These are phyloP conservation scores for Ornithoptera priamus DNA, from an alignment of 2,888 invertebrate species.

Conservation along the genomic window DNA sequence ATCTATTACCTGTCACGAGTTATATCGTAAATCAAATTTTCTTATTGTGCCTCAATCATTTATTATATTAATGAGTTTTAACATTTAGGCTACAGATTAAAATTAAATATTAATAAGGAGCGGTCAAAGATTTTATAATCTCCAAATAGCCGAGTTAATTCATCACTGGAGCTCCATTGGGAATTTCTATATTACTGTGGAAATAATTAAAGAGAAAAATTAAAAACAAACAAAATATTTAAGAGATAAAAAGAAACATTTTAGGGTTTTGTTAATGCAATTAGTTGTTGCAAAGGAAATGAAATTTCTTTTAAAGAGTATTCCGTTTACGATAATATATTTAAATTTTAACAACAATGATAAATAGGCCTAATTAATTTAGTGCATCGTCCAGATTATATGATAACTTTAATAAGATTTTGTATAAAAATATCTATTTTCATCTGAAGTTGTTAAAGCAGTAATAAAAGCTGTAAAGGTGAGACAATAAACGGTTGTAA, in stretches of 20 bases:
- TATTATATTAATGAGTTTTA: neutral
- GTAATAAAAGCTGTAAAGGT: too few relatives aligned
- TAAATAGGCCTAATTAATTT: neutral
- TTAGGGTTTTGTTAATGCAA: neutral
- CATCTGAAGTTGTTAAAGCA: too few relatives aligned
- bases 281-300: neutral
- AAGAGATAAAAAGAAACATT: neutral
- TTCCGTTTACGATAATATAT: neutral
- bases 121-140: conserved; percentile 28
- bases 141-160: conserved; percentile 20
- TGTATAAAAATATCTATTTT: too few relatives aligned
- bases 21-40: neutral
- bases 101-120: conserved; percentile 27
- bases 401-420: too few relatives aligned
- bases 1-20: neutral
- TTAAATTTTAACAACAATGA: neutral
- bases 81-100: conserved; percentile 10
- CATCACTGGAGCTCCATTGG: conserved; percentile 9
- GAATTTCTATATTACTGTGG: neutral
- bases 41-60: conserved; percentile 1
- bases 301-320: neutral
- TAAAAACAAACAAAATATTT: neutral
- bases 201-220: neutral
- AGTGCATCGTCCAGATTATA: neutral
- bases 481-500: conserved; percentile 34